Conservation (phyloP, 2,888 invertebrate species). For the Andrena camellia region DNA sequence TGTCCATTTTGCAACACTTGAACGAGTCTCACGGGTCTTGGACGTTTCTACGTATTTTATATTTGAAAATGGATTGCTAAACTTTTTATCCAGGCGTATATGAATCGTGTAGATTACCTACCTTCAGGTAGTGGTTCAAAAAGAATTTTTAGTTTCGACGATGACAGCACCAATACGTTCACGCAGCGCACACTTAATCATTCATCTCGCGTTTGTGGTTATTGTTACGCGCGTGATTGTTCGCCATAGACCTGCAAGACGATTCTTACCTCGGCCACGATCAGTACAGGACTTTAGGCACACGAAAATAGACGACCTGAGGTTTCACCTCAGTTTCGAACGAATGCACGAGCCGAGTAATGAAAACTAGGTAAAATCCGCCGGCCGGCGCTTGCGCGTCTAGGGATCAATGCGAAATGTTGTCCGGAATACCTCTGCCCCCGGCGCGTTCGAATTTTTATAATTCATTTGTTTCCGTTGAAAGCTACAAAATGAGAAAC, state of each 20-base stretch:
- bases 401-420: slow-evolving; percentile 65
- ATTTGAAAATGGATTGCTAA: too few species aligned
- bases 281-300: slow-evolving; percentile 37
- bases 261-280: slow-evolving; percentile 45
- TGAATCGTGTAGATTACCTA: background rate
- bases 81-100: background rate
- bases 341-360: slow-evolving; percentile 36
- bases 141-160: background rate
- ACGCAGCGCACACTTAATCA: background rate
- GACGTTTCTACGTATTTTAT: too few species aligned
- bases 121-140: background rate
- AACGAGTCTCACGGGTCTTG: too few species aligned
- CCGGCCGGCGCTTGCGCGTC: slow-evolving; percentile 73
- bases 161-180: background rate
- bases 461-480: background rate
- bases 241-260: background rate
- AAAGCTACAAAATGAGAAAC: too few species aligned
- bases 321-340: slow-evolving; percentile 30
- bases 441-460: background rate
- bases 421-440: slow-evolving; percentile 41
- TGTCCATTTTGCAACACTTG: too few species aligned
- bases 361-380: slow-evolving; percentile 57
- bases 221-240: background rate
- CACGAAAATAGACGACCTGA: slow-evolving; percentile 67
- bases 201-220: background rate